Conservation (phyloP, 2,888 invertebrate species). For the Ophion ventricosus region DNA sequence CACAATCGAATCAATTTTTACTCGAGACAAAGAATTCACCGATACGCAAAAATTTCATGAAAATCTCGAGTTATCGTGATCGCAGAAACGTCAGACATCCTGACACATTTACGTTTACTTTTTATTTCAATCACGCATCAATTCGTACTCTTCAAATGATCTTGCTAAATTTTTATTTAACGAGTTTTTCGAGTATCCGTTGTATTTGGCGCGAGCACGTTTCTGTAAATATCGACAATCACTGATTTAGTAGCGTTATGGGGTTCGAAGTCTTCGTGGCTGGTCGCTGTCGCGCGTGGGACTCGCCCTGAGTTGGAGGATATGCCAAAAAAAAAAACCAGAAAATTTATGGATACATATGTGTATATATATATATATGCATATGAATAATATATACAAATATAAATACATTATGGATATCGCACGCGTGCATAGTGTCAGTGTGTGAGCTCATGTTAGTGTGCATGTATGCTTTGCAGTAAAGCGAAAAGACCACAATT, state of each 20-base stretch:
- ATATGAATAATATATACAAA: slow-evolving; percentile 52
- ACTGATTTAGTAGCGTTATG: slow-evolving; percentile 45
- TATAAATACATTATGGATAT: slow-evolving; percentile 28
- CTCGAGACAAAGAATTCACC: not conserved
- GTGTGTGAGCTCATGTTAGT: too few relatives aligned
- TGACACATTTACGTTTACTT: slow-evolving; percentile 34
- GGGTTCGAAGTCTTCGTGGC: slow-evolving; percentile 60
- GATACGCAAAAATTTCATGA: too few relatives aligned
- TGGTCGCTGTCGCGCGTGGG: slow-evolving; percentile 66
- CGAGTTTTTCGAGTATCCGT: not conserved
- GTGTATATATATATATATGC: slow-evolving; percentile 64
- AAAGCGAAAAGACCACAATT: not conserved
- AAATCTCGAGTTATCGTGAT: not conserved
- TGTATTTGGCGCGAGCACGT: slow-evolving; percentile 30
- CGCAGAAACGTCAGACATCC: not conserved
- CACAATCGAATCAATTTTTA: too few relatives aligned
- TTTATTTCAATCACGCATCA: not conserved
- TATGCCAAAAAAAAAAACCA: slow-evolving; percentile 82
- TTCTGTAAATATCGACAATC: slow-evolving; percentile 58
- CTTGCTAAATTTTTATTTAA: not conserved
- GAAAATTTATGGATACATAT: slow-evolving; percentile 63
- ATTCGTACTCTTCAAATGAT: not conserved
- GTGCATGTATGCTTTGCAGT: too few relatives aligned
- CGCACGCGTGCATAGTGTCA: not conserved
- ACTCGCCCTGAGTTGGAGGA: slow-evolving; percentile 77